phyloP scores from a whole-genome alignment of 1,140 invertebrate species.

The Maniola jurtina region DNA sequence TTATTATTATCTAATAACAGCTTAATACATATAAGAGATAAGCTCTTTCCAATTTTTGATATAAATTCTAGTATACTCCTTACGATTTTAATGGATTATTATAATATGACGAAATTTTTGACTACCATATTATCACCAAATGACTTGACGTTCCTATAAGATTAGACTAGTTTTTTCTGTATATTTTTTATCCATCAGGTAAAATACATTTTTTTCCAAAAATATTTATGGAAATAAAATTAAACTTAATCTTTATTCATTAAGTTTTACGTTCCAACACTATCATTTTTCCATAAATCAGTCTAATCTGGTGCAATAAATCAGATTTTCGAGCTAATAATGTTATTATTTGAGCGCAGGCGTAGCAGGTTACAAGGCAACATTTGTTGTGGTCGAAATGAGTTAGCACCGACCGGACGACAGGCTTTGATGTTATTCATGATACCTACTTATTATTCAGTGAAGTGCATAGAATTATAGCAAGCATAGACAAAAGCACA shows the following conservation, averaged over 20 bases:
- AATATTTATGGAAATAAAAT: not conserved
- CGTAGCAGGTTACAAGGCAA: slow-evolving; percentile 24
- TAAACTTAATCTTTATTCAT: not conserved
- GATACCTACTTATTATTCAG: not conserved
- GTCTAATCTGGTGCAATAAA: slow-evolving; percentile 21
- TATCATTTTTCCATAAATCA: slow-evolving; percentile 27
- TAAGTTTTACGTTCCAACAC: slow-evolving; percentile 11
- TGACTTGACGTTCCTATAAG: too few species aligned
- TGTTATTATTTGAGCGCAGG: slow-evolving; percentile 24
- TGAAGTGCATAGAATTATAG: not conserved
- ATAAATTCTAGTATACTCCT: too few species aligned
- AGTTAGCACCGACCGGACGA: slow-evolving; percentile 7
- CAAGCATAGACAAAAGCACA: too few species aligned
- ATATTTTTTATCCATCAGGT: too few species aligned
- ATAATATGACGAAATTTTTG: too few species aligned
- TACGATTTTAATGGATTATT: too few species aligned
- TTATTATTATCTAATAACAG: too few species aligned
- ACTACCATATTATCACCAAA: too few species aligned
- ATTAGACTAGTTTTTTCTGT: too few species aligned
- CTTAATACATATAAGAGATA: too few species aligned
- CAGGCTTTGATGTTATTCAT: slow-evolving; percentile 6
- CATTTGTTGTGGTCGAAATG: slow-evolving; percentile 27
- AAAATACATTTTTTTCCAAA: not conserved
- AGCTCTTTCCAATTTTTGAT: too few species aligned
- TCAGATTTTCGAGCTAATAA: slow-evolving; percentile 26